phyloP scores from a whole-genome alignment of 2,888 invertebrate genomes.

The Leucophenga maculata region DNA sequence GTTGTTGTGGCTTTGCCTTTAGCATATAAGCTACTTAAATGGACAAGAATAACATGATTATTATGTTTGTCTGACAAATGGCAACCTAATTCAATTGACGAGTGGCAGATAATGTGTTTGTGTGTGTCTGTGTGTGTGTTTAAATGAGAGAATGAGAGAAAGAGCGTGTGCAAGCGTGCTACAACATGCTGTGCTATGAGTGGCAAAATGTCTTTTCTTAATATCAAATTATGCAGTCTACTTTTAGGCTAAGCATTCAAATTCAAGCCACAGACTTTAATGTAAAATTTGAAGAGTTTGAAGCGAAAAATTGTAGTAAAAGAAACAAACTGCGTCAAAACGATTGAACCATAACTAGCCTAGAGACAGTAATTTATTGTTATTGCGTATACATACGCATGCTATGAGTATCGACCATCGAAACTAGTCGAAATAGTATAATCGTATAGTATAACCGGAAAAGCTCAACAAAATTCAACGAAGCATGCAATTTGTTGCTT shows the following conservation, averaged over 20 bases:
- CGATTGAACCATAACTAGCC: slow-evolving; percentile 6
- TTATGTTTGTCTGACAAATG: slow-evolving; percentile 44
- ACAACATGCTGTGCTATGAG: background rate
- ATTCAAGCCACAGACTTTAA: background rate
- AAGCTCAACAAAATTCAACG: background rate
- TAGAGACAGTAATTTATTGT: slow-evolving; percentile 8
- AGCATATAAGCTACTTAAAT: background rate
- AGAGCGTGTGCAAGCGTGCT: no score
- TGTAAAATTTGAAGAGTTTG: background rate
- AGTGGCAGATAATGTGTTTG: background rate
- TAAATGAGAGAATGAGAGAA: no score
- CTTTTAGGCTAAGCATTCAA: background rate
- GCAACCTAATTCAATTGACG: slow-evolving; percentile 53
- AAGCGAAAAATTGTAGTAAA: background rate
- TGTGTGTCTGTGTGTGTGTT: background rate
- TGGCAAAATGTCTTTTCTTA: slow-evolving; percentile 7
- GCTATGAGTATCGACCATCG: no score
- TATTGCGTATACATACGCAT: slow-evolving; percentile 39
- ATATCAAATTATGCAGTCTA: slow-evolving; percentile 21
- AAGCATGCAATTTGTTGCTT: slow-evolving; percentile 1
- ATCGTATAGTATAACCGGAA: no score
- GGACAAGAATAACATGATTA: slow-evolving; percentile 9
- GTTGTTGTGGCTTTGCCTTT: background rate
- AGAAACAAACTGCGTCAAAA: slow-evolving; percentile 1
- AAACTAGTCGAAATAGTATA: no score